A percentile compares a stretch with the other conserved stretches of the same genome.
Conservation (phyloP, 1,140 invertebrate genomes). For the Orius laevigatus region DNA sequence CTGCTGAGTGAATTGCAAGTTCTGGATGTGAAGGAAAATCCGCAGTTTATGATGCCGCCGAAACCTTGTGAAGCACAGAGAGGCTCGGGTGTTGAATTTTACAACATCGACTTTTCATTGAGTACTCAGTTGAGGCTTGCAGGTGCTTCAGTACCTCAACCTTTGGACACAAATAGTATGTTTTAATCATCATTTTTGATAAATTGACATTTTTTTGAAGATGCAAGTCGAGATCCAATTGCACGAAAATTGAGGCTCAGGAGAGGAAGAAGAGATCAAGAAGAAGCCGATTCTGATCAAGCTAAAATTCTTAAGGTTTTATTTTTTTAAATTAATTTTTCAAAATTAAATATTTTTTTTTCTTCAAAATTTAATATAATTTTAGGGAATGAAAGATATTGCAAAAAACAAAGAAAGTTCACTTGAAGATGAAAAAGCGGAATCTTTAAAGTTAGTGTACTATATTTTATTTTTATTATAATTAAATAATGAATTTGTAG, state of each 20-base stretch:
- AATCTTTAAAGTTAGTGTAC: constrained; percentile 38
- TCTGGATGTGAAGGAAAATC: constrained; percentile 84
- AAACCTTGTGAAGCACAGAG: constrained; percentile 71
- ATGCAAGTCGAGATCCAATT: constrained; percentile 67
- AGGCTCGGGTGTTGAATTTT: constrained; percentile 80
- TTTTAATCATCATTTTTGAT: constrained; percentile 12
- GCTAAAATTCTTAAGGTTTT: constrained; percentile 74
- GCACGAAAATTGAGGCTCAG: constrained; percentile 79
- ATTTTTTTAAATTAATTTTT: constrained; percentile 10
- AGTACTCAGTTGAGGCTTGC: constrained; percentile 85
- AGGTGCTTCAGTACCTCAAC: constrained; percentile 67
- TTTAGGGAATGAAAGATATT: constrained; percentile 88
- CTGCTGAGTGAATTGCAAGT: constrained; percentile 78
- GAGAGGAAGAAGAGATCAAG: constrained; percentile 47
- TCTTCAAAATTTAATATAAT: constrained; percentile 12
- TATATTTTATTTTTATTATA: constrained; percentile 10
- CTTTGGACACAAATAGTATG: constrained; percentile 45
- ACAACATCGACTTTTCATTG: constrained; percentile 98
- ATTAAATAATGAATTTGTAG: constrained; percentile 31
- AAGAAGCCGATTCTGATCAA: constrained; percentile 75
- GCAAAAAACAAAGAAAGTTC: constrained; percentile 59
- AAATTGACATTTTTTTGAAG: constrained; percentile 24
- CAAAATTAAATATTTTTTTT: background rate
- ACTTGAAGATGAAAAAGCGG: constrained; percentile 41
- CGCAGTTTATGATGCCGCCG: constrained; percentile 93